A percentile compares a stretch with the other conserved stretches of the same genome.
Conservation (phyloP, 1,140 invertebrate genomes). For the Aphelenchoides avenae region DNA sequence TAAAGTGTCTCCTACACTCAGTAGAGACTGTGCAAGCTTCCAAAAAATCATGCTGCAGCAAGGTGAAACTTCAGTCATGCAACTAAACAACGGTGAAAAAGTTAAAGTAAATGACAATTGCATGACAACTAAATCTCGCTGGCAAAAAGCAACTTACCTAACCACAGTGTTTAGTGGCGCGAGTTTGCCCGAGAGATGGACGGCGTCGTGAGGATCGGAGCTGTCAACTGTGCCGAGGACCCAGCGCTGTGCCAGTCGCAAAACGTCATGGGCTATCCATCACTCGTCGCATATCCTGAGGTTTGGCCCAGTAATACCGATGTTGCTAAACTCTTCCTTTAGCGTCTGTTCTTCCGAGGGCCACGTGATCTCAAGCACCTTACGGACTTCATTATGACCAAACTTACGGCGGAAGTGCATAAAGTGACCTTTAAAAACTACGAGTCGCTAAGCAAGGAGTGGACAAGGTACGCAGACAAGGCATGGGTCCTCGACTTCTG, state of each 20-base stretch:
- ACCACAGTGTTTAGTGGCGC: constrained; percentile 67
- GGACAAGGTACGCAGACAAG: constrained; percentile 36
- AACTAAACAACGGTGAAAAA: constrained; percentile 28
- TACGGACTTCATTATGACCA: constrained; percentile 44
- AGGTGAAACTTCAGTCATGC: too few relatives aligned
- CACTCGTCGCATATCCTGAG: constrained; percentile 66
- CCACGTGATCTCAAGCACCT: constrained; percentile 42
- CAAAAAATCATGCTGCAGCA: too few relatives aligned
- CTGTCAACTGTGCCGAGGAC: constrained; percentile 76
- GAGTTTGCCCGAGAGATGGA: constrained; percentile 71
- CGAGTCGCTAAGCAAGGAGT: constrained; percentile 36
- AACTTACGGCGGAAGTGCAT: constrained; percentile 45
- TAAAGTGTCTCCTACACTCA: too few relatives aligned
- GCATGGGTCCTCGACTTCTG: constrained; percentile 48
- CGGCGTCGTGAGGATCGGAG: constrained; percentile 71
- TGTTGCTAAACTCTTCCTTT: constrained; percentile 1
- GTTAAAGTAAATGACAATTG: constrained; percentile 11
- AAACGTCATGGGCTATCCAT: constrained; percentile 70
- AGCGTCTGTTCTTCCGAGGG: constrained; percentile 50
- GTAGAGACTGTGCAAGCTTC: too few relatives aligned
- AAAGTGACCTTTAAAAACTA: constrained; percentile 38
- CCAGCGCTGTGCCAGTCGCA: constrained; percentile 69
- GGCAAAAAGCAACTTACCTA: constrained; percentile 46
- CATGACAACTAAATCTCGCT: constrained; percentile 9
- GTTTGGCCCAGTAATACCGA: constrained; percentile 30